Conservation (phyloP, 2,797 vertebrate species). For the Lacerta agilis region DNA sequence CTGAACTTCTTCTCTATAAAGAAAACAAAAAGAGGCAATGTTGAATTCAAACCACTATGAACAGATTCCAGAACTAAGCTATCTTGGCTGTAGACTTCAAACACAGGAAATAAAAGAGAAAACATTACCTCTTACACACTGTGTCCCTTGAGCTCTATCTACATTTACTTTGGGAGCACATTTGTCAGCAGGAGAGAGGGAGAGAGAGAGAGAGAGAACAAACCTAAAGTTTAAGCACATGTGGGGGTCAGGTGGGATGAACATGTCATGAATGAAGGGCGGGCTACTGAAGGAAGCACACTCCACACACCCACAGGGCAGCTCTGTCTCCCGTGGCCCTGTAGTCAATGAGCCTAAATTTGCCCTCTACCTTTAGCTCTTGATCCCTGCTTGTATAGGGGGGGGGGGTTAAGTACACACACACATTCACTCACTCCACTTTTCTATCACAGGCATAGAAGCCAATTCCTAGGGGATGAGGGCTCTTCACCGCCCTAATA, state of each 20-base stretch:
- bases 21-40: neutral
- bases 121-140: neutral
- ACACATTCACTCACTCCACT: too few species aligned
- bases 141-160: neutral
- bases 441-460: too few species aligned
- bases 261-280: neutral
- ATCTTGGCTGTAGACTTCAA: neutral
- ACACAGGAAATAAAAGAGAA: too few species aligned
- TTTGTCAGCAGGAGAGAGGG: too few species aligned
- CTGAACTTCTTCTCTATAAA: conserved; percentile 90
- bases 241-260: neutral
- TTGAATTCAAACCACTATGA: neutral
- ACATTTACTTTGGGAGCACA: neutral
- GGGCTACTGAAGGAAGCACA: neutral
- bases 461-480: too few species aligned
- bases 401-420: too few species aligned
- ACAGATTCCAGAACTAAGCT: neutral
- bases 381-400: too few species aligned
- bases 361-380: neutral
- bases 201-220: too few species aligned
- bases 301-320: neutral
- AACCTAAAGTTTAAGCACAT: neutral
- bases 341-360: neutral
- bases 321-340: neutral
- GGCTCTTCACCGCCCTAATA: too few species aligned